Percentiles rank a stretch among this genome's conserved stretches.
These are phyloP conservation scores for Malacosoma neustria DNA, from an alignment of 2,888 invertebrate species.

Conservation along the genomic window DNA sequence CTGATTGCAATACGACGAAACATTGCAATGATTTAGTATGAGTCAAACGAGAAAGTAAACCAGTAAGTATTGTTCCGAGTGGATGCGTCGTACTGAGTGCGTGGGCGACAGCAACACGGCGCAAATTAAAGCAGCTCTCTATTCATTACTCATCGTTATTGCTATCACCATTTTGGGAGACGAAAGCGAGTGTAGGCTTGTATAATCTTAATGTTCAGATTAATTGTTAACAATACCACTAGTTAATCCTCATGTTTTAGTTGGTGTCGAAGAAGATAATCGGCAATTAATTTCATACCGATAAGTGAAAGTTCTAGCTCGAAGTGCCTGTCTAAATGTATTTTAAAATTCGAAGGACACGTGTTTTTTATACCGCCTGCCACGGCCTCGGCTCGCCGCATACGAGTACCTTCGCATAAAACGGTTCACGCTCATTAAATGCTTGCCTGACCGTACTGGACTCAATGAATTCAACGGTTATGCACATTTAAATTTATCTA, in stretches of 20 bases:
- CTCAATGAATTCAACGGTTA: slow-evolving; percentile 25
- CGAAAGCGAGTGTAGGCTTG: slow-evolving; percentile 67
- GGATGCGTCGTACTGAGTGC: slow-evolving; percentile 61
- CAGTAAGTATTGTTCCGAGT: slow-evolving; percentile 72
- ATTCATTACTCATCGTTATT: slow-evolving; percentile 74
- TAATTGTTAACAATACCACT: slow-evolving; percentile 6
- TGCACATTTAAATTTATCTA: slow-evolving; percentile 17
- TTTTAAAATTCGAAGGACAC: slow-evolving; percentile 31
- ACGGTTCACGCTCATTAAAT: slow-evolving; percentile 46
- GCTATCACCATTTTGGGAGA: slow-evolving; percentile 65
- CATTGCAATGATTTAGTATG: slow-evolving; percentile 64
- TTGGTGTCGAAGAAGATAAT: too few species aligned
- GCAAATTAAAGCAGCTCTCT: slow-evolving; percentile 72
- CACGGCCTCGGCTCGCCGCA: slow-evolving; percentile 27
- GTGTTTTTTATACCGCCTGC: slow-evolving; percentile 38
- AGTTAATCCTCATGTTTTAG: background rate
- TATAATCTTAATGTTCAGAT: slow-evolving; percentile 23
- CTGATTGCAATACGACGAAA: slow-evolving; percentile 59
- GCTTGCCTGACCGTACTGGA: slow-evolving; percentile 44
- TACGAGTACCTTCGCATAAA: slow-evolving; percentile 42
- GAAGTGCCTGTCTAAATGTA: too few species aligned
- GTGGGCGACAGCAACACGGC: slow-evolving; percentile 63
- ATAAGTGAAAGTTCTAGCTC: too few species aligned
- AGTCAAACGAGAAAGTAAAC: slow-evolving; percentile 74
- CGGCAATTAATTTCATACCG: too few species aligned